These are phyloP conservation scores for Heterodera schachtii DNA, from an alignment of 1,140 invertebrate genomes.

Conservation along the genomic window DNA sequence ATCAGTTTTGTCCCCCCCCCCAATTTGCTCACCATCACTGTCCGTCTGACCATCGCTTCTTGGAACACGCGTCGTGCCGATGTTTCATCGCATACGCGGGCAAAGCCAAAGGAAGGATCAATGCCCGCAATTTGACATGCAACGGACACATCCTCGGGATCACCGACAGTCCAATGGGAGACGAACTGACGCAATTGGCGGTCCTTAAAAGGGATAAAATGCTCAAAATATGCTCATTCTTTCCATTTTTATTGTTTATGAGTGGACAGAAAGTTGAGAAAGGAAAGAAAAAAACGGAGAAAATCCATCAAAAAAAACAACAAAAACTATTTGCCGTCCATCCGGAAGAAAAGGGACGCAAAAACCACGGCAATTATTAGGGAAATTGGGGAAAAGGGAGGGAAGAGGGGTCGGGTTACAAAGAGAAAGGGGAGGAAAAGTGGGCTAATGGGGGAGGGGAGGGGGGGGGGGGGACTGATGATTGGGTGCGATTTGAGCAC, in stretches of 20 bases:
- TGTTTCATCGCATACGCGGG: constrained; percentile 42
- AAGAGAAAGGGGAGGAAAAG: not conserved
- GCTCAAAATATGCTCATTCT: not conserved
- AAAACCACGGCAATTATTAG: constrained; percentile 9
- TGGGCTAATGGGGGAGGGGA: not conserved
- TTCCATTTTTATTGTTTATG: not conserved
- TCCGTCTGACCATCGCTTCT: constrained; percentile 31
- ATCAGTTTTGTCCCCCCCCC: no score
- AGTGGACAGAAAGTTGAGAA: constrained; percentile 2
- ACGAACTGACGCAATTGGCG: constrained; percentile 39
- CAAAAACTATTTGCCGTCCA: not conserved
- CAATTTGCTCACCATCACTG: constrained; percentile 26
- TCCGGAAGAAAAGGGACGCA: not conserved
- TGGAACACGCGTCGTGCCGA: constrained; percentile 36
- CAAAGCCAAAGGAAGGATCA: constrained; percentile 44
- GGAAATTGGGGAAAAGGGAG: not conserved
- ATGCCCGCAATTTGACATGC: constrained; percentile 42
- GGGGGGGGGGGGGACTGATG: not conserved
- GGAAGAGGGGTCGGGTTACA: constrained; percentile 11
- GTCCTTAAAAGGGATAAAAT: constrained; percentile 13
- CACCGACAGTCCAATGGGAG: constrained; percentile 38
- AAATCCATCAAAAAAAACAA: not conserved
- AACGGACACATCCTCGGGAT: constrained; percentile 40
- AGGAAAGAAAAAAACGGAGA: not conserved
- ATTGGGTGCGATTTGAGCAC: constrained; percentile 9